Base-by-base conservation (phyloP, 2,888 invertebrate genomes). In the Fragum whitleyi region DNA sequence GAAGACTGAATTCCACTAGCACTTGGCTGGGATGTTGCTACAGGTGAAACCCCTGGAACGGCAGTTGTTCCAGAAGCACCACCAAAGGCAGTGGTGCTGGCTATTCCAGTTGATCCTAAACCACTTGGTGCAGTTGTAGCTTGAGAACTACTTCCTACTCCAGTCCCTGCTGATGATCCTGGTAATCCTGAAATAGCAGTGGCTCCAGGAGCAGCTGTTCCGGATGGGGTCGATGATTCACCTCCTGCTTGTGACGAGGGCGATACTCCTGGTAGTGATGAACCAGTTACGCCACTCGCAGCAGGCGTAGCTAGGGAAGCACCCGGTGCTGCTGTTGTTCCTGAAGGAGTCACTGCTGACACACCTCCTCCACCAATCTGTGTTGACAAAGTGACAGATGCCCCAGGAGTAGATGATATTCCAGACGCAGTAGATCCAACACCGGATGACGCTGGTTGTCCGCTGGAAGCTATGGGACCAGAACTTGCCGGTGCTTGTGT, bases 281-380 rank as follows among this genome's bases (percentile, higher is more conserved):
- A 14, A 61, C n/a, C 61, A 16, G 61, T 32, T 14, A 14, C 61
- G 7, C 29, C 61, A 32, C 6, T n/a, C 32, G 61, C 0, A n/a
- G 32, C 9, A 61, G 29, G 1, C 29, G 61, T 19, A 32, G 36
- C 32, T 2, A 32, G n/a, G 29, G 61, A 32, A 5, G 61, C 61
- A 61, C 61, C 61, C 9, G 61, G 32, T 28, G 61, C 61, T 19
- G 61, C 61, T 61, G 32, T 61, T 32, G 61, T 29, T 32, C 32
- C 61, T 32, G 61, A 61, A 2, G 32, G 5, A 16, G n/a, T n/a
- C 5, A 11, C 29, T 61, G 11, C 11, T 29, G 61, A 32, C 9
- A 29, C 61, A 32, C 32, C 32, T 32, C 1, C 29, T n/a, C 28
- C 14, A 32, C 32, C 32, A 19, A 28, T 19, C 14, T 14, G 19